A percentile compares a stretch with the other conserved stretches of the same genome.
These are phyloP conservation scores for Wiebesia pumilae DNA, from an alignment of 1,140 invertebrate species.

Conservation along the genomic window DNA sequence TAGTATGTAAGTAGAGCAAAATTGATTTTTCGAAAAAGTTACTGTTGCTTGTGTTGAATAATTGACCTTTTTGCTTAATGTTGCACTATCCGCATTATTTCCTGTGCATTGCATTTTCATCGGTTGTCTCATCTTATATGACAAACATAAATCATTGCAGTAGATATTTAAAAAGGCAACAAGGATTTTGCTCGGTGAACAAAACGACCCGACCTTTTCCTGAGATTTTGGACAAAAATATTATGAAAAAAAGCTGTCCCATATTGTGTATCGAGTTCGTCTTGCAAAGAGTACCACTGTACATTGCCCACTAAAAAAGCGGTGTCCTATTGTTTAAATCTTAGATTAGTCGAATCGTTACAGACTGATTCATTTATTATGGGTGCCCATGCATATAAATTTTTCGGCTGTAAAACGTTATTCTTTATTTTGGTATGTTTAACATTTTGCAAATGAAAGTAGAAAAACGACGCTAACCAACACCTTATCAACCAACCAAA, in stretches of 20 bases:
- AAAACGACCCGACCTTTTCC: slow-evolving; percentile 48
- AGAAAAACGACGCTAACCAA: slow-evolving; percentile 56
- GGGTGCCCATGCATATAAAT: background rate
- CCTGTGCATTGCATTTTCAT: background rate
- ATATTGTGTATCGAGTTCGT: background rate
- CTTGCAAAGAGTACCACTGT: no score
- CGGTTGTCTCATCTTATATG: background rate
- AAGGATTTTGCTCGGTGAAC: slow-evolving; percentile 29
- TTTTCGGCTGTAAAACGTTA: slow-evolving; percentile 4
- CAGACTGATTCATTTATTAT: background rate
- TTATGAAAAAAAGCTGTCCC: slow-evolving; percentile 44
- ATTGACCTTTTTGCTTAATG: slow-evolving; percentile 18
- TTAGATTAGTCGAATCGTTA: background rate
- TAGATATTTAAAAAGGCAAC: slow-evolving; percentile 21
- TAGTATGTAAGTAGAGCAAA: slow-evolving; percentile 5
- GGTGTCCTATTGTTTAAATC: slow-evolving; percentile 7
- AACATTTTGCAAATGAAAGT: slow-evolving; percentile 22
- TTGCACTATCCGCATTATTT: slow-evolving; percentile 40
- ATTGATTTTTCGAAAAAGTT: slow-evolving; percentile 38
- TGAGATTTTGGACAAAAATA: slow-evolving; percentile 23
- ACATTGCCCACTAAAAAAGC: background rate
- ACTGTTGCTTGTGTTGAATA: slow-evolving; percentile 36
- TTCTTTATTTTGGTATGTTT: slow-evolving; percentile 23
- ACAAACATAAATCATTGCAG: no score
- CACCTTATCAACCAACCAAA: slow-evolving; percentile 65